These are phyloP conservation scores for Asbolus verrucosus DNA, from an alignment of 1,140 invertebrate species.

Conservation along the genomic window DNA sequence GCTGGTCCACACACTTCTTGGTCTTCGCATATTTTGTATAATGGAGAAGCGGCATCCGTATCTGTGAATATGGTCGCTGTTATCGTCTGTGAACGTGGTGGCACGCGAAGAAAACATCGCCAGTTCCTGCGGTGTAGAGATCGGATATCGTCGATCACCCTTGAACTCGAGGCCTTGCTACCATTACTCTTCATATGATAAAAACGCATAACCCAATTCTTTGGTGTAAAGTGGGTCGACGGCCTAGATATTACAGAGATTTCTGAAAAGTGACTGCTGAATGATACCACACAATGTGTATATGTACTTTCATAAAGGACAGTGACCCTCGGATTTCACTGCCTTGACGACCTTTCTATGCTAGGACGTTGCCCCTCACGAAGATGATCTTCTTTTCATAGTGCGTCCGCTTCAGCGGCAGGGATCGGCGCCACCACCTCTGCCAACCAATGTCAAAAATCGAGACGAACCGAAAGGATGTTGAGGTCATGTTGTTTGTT, in stretches of 20 bases:
- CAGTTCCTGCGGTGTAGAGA: slow-evolving; percentile 33
- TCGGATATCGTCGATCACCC: slow-evolving; percentile 46
- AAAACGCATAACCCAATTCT: slow-evolving; percentile 54
- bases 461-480: slow-evolving; percentile 4
- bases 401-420: too few relatives aligned
- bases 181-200: slow-evolving; percentile 45
- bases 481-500: slow-evolving; percentile 28
- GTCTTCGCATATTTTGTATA: too few relatives aligned
- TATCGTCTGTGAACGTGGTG: not conserved
- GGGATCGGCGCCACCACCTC: too few relatives aligned
- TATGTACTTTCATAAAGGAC: slow-evolving; percentile 51
- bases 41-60: too few relatives aligned
- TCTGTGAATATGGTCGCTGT: not conserved
- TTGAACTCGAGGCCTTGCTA: slow-evolving; percentile 52
- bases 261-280: slow-evolving; percentile 53
- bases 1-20: not conserved
- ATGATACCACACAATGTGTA: slow-evolving; percentile 19
- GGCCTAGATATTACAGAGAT: slow-evolving; percentile 49
- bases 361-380: slow-evolving; percentile 45
- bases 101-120: slow-evolving; percentile 21
- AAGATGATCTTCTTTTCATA: slow-evolving; percentile 8
- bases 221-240: slow-evolving; percentile 47
- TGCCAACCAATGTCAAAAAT: slow-evolving; percentile 22
- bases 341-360: slow-evolving; percentile 54
- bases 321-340: slow-evolving; percentile 56